Percentiles rank a stretch among this genome's conserved stretches.
Evolutionary conservation across 1,140 invertebrate species (phyloP).

Genomic region (Drosophila seguyi): DNA sequence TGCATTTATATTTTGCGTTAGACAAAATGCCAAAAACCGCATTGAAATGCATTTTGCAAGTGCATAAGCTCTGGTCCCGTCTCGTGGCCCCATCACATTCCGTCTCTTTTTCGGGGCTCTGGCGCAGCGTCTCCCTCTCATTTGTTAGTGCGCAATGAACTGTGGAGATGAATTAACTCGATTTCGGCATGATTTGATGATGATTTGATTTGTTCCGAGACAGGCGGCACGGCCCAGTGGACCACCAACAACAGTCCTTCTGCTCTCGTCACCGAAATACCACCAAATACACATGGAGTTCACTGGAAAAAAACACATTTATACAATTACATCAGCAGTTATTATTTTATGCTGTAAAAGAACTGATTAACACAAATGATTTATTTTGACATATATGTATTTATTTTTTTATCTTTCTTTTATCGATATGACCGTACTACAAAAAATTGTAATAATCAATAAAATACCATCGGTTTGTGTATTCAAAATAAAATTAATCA

Average conservation of each 20-base stretch:
- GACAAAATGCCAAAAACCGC: constrained; percentile 58
- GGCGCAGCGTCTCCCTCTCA: constrained; percentile 21
- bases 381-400: neutral
- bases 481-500: too few relatives aligned
- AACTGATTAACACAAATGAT: neutral
- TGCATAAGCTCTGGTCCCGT: constrained; percentile 31
- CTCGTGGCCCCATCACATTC: neutral
- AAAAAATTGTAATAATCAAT: too few relatives aligned
- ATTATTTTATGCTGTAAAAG: neutral
- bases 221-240: constrained; percentile 32
- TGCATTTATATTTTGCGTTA: constrained; percentile 65
- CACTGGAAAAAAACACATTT: neutral
- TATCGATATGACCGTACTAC: too few relatives aligned
- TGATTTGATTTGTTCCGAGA: constrained; percentile 74
- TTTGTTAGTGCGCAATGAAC: constrained; percentile 74
- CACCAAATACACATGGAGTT: neutral
- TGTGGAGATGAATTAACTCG: constrained; percentile 73
- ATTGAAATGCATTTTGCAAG: constrained; percentile 48
- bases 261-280: neutral
- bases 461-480: too few relatives aligned
- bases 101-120: neutral
- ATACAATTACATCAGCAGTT: neutral
- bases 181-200: constrained; percentile 77
- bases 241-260: constrained; percentile 11
- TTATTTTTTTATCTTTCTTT: neutral